Base-by-base conservation (phyloP, 2,113 vertebrate species). In the Pogonocichla stellata region DNA sequence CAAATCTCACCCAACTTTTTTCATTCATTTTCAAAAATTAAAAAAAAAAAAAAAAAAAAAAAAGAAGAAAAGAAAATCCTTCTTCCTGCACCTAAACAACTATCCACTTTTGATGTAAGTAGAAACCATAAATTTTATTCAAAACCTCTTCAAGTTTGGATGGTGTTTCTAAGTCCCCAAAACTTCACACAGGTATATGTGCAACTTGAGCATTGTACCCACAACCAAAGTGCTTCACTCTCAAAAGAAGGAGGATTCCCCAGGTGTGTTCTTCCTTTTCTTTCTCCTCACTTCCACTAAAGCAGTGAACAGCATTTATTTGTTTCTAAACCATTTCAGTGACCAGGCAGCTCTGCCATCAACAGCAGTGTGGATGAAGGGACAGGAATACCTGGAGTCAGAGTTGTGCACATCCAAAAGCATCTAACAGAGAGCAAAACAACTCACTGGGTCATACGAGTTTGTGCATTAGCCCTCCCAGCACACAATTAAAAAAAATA, bases 401-500 rank as follows among this genome's bases (percentile, higher is more conserved):
- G 38, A 19, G 10, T 0, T 15, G 50, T 80, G 26, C 50, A 47
- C 51, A 40, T 29, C 47, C 80, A 78, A 25, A 23, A 34, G 25
- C 0, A 26, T 9, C 34, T 4, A 23, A 40, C 11, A 54, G 23
- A 0, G 24, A 91, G 47, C 51, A 93, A 93, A 94, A 93, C 74
- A 88, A 83, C 83, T 62, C 86, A 10, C 42, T 43, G 80, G 74
- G 80, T 90, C 79, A 47, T 4, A 40, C 0, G 0, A 82, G 60
- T 77, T 92, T 77, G 62, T 80, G 67, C 28, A 61, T 65, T 51
- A 79, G 79, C 28, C n/a, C 92, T 94, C 75, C 50, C 33, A 86
- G 75, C 20, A 83, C 69, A 75, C 85, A 75, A 80, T 77, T 6
- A 61, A 89, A 89, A 78, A 82, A 74, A 80, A 61, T 54, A 48